phyloP scores from a whole-genome alignment of 2,888 invertebrate species.

The Antheraea yamamai region DNA sequence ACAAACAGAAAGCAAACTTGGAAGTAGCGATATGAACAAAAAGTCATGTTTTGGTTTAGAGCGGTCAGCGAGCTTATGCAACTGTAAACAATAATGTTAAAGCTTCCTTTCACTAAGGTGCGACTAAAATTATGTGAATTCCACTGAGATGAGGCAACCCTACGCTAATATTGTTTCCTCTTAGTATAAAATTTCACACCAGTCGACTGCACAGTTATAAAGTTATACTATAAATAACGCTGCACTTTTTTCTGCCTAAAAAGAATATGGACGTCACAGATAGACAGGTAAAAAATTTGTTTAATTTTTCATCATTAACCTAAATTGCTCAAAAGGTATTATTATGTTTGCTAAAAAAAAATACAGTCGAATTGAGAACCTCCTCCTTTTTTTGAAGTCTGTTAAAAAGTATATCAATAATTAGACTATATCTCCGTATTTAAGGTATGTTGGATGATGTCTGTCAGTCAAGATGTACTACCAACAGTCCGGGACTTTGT shows the following conservation, averaged over 20 bases:
- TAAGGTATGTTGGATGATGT: no score
- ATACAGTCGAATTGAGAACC: no score
- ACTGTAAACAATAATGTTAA: conserved; percentile 55
- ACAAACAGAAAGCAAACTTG: conserved; percentile 54
- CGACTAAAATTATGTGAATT: conserved; percentile 26
- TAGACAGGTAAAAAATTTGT: background rate
- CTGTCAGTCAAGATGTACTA: no score
- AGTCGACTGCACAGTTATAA: background rate
- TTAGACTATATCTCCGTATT: no score
- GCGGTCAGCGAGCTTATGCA: conserved; percentile 55
- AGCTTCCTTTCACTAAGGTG: conserved; percentile 56
- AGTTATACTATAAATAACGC: background rate
- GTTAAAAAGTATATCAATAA: no score
- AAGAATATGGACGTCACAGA: background rate
- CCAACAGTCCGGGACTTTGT: no score
- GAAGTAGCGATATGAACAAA: conserved; percentile 46
- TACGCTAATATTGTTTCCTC: conserved; percentile 26
- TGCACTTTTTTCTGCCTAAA: background rate
- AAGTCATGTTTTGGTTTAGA: conserved; percentile 46
- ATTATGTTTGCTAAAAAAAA: no score
- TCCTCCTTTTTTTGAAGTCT: no score
- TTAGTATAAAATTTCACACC: conserved; percentile 3
- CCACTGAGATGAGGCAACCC: conserved; percentile 24
- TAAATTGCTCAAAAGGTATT: background rate
- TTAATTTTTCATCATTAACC: background rate